Evolutionary conservation across 1,140 invertebrate species (phyloP).

Genomic region (Euwallacea similis): DNA sequence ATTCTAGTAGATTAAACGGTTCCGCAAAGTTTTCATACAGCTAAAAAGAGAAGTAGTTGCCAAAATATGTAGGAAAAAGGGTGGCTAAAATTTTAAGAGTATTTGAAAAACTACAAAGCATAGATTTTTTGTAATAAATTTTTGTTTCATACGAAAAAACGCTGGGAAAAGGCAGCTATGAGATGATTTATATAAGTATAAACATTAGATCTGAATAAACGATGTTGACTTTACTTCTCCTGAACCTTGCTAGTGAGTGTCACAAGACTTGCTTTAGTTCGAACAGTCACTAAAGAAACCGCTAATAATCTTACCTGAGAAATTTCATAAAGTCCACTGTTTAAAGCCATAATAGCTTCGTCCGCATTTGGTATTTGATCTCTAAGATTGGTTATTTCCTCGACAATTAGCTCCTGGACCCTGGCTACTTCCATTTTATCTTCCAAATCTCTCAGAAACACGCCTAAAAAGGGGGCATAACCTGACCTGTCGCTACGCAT

Average conservation of each 20-base stretch:
- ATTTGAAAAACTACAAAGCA: too few species aligned
- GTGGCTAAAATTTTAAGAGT: too few species aligned
- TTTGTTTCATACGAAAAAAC: too few species aligned
- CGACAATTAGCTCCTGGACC: slow-evolving; percentile 74
- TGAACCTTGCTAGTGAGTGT: not conserved
- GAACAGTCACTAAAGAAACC: not conserved
- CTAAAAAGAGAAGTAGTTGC: slow-evolving; percentile 54
- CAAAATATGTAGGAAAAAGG: not conserved
- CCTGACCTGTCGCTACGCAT: slow-evolving; percentile 84
- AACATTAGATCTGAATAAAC: too few species aligned
- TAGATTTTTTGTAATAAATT: too few species aligned
- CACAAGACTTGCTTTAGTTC: not conserved
- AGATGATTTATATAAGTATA: too few species aligned
- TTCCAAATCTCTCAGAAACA: slow-evolving; percentile 89
- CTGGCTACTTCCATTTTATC: slow-evolving; percentile 90
- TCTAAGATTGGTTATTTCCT: slow-evolving; percentile 62
- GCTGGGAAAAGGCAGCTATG: too few species aligned
- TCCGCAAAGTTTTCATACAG: slow-evolving; percentile 84
- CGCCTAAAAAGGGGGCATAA: slow-evolving; percentile 74
- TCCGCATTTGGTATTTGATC: slow-evolving; percentile 53
- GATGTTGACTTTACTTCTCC: not conserved
- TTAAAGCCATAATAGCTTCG: slow-evolving; percentile 59
- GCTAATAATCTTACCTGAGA: slow-evolving; percentile 58
- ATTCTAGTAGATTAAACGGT: slow-evolving; percentile 79
- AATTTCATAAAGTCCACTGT: slow-evolving; percentile 66